These are phyloP conservation scores for Mustelus asterias DNA, from an alignment of 2,113 vertebrate genomes.

Conservation along the genomic window DNA sequence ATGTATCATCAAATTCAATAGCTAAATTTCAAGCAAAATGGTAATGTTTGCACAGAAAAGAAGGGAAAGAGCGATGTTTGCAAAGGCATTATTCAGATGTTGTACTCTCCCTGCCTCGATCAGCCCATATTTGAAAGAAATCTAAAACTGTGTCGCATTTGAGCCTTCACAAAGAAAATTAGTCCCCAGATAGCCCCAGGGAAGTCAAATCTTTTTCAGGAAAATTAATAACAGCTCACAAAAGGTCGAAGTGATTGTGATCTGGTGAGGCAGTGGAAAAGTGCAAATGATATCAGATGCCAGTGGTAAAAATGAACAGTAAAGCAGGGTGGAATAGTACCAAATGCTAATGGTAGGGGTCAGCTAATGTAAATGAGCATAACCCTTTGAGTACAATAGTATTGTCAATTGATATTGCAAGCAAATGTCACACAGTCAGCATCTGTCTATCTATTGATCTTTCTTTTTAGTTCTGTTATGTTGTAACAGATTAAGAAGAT, in stretches of 20 bases:
- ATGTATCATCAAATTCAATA: constrained; percentile 48
- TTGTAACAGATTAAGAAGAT: constrained; percentile 24
- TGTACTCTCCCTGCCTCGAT: constrained; percentile 44
- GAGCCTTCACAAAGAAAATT: constrained; percentile 52
- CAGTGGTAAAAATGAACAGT: constrained; percentile 20
- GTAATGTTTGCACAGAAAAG: constrained; percentile 50
- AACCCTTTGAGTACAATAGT: constrained; percentile 30
- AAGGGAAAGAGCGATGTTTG: constrained; percentile 41
- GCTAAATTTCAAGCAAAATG: constrained; percentile 52
- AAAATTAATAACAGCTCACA: constrained; percentile 50
- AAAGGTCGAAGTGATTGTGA: constrained; percentile 32
- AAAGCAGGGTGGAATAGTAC: neutral
- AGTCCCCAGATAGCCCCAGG: constrained; percentile 52
- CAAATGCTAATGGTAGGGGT: constrained; percentile 18
- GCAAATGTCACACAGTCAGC: constrained; percentile 13
- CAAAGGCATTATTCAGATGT: constrained; percentile 45
- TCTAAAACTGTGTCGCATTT: constrained; percentile 48
- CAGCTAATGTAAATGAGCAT: constrained; percentile 13
- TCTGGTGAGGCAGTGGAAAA: neutral
- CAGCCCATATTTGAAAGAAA: constrained; percentile 50
- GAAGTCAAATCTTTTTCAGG: constrained; percentile 54
- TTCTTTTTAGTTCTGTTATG: neutral
- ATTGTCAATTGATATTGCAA: constrained; percentile 17
- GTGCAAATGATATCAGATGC: constrained; percentile 32
- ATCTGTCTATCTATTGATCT: constrained; percentile 15